Conservation (phyloP, 2,113 vertebrate species). For the Emydocephalus ijimae region DNA sequence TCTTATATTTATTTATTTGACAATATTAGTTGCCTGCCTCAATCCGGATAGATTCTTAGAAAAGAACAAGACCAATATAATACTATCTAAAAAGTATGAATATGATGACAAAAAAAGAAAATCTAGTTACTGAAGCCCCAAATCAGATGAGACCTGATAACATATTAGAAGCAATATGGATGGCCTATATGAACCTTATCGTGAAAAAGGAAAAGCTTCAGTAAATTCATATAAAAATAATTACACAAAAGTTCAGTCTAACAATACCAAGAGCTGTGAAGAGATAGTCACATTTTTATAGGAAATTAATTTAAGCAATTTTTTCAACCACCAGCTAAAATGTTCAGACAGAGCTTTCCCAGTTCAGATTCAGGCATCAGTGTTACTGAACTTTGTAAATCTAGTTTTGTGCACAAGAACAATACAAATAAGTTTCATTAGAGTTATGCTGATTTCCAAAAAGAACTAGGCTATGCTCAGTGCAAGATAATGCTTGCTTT, state of each 20-base stretch:
- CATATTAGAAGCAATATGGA: background rate
- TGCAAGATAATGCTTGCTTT: background rate
- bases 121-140: background rate
- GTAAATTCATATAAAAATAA: background rate
- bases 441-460: background rate
- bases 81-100: background rate
- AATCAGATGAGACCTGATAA: background rate
- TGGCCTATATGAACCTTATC: background rate
- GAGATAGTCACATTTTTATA: background rate
- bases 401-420: background rate
- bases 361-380: background rate
- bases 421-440: background rate
- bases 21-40: background rate
- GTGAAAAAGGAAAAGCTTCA: background rate
- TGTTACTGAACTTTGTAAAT: background rate
- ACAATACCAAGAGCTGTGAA: background rate
- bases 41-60: background rate
- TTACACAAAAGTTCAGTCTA: background rate
- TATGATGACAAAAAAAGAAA: background rate
- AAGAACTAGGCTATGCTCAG: background rate
- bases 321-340: background rate
- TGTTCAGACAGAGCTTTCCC: background rate
- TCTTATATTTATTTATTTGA: background rate
- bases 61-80: background rate
- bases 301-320: background rate